Percentiles rank a stretch among this genome's conserved stretches.
Evolutionary conservation across 2,797 vertebrate species (phyloP).

Genomic region (Sebastes matsubarae): DNA sequence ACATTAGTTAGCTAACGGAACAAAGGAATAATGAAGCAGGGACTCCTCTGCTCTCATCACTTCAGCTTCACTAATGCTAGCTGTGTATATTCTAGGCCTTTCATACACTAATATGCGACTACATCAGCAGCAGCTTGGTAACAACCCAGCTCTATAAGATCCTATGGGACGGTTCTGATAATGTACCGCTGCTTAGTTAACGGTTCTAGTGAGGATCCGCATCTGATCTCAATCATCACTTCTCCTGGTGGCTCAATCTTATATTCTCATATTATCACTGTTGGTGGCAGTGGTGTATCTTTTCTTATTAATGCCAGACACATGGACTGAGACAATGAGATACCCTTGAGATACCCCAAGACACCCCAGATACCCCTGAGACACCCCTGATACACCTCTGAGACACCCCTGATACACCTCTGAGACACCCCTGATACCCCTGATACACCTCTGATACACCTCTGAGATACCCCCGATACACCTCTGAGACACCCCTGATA

Average conservation of each 20-base stretch:
- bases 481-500: fast-evolving
- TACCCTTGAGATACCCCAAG: too few species aligned
- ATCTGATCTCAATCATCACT: background rate
- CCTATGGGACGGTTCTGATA: background rate
- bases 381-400: background rate
- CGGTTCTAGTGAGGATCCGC: background rate
- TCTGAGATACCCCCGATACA: too few species aligned
- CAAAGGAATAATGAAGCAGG: conserved; percentile 81
- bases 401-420: fast-evolving
- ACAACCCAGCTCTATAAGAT: background rate
- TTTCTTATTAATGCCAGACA: background rate
- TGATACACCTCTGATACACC: too few species aligned
- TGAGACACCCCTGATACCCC: too few species aligned
- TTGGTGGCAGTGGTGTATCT: background rate
- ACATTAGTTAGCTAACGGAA: conserved; percentile 76
- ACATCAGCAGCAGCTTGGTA: too few species aligned
- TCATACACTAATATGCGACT: too few species aligned
- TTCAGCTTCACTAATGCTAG: conserved; percentile 13
- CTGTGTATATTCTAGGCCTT: background rate
- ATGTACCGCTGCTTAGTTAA: background rate
- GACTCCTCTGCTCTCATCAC: conserved; percentile 48
- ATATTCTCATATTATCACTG: background rate
- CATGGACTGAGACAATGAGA: background rate
- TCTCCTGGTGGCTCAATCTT: background rate
- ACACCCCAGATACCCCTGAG: background rate